Conservation (phyloP, 2,888 invertebrate species). For the Limnephilus auricula region DNA sequence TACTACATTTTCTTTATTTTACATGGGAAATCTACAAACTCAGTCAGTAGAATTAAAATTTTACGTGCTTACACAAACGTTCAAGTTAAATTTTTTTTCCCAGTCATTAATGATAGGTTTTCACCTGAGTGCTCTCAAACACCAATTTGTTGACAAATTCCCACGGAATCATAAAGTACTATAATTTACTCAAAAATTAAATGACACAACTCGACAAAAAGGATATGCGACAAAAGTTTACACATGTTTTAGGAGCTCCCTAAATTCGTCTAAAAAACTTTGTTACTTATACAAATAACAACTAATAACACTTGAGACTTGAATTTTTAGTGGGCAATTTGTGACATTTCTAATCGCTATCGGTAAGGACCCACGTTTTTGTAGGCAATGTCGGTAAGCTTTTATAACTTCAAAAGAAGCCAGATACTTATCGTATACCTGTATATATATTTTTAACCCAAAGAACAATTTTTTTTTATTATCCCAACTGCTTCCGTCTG, state of each 20-base stretch:
- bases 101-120: neutral
- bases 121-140: neutral
- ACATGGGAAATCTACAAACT: neutral
- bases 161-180: neutral
- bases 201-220: neutral
- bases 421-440: neutral
- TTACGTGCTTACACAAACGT: neutral
- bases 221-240: neutral
- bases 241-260: neutral
- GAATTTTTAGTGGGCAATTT: conserved; percentile 17
- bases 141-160: neutral
- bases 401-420: neutral
- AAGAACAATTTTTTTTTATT: neutral
- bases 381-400: neutral
- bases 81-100: neutral
- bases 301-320: neutral
- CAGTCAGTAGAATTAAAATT: neutral
- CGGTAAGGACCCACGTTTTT: neutral
- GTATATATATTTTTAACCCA: neutral
- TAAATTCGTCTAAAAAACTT: neutral
- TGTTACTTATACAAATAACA: neutral
- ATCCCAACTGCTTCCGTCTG: too few species aligned
- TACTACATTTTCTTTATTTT: neutral
- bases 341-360: conserved; percentile 3
- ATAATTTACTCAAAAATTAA: neutral